These are phyloP conservation scores for Callipepla squamata DNA, from an alignment of 2,113 vertebrate species.

Conservation along the genomic window DNA sequence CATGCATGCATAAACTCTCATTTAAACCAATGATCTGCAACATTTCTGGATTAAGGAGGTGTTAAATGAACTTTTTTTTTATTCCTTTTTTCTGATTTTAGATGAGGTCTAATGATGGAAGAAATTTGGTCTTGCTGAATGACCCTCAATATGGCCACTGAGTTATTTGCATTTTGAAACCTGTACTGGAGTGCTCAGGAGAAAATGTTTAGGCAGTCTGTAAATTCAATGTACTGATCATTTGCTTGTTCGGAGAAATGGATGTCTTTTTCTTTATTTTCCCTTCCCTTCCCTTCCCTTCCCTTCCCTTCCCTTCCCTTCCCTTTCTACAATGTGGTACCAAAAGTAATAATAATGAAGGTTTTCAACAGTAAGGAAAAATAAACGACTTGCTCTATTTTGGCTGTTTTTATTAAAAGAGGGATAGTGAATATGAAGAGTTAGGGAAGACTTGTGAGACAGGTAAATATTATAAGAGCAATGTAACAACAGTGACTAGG, in stretches of 20 bases:
- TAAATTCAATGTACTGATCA: not conserved
- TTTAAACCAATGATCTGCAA: not conserved
- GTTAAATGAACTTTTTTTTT: not conserved
- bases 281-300: too few relatives aligned
- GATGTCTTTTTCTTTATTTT: not conserved
- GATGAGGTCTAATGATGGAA: not conserved
- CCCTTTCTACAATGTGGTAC: not conserved
- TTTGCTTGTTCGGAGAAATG: not conserved
- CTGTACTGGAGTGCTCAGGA: not conserved
- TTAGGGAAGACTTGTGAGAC: not conserved
- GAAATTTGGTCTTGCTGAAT: not conserved
- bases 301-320: too few relatives aligned
- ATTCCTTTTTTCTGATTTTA: not conserved
- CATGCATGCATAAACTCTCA: not conserved
- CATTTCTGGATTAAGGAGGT: not conserved
- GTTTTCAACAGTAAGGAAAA: not conserved
- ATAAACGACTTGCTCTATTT: not conserved
- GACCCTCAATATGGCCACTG: not conserved
- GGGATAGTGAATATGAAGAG: not conserved
- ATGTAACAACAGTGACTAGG: not conserved
- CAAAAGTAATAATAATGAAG: not conserved
- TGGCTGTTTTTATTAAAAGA: not conserved
- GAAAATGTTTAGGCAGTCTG: not conserved
- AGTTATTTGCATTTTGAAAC: not conserved
- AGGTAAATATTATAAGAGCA: not conserved